Evolutionary conservation across 1,140 invertebrate genomes (phyloP), one percentile per base, ranked within the genome.

Genomic region (Nilaparvata lugens): DNA sequence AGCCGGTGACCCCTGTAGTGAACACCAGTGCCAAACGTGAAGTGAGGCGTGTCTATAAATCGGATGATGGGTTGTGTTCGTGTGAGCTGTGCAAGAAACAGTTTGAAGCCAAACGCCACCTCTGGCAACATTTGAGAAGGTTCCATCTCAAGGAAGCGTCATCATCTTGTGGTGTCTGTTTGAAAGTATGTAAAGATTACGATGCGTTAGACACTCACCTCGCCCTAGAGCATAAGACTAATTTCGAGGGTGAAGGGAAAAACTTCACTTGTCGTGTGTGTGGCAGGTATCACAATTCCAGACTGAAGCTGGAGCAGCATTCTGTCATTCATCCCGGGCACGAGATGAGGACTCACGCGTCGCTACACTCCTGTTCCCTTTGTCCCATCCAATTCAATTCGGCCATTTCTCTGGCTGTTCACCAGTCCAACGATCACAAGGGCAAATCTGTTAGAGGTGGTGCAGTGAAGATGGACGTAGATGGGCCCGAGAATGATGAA

Each of bases 51-150:
- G 65, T 66, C 11, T 68, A 66, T 56, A 52, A 52, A 13, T 58
- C 62, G 23, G 63, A 65, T 42, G 48, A 57, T 24, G 40, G 52
- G 2, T 56, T 62, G 0, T 65, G 62, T 19, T 23, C 72, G 0
- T 83, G 81, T 62, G 79, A 81, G 57, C 77, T 82, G 0, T 83
- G 81, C 60, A 76, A 75, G 1, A 83, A 83, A 67, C 76, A 75
- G 18, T 83, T 80, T 80, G 79, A 80, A 0, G 79, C 78, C 0
- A 81, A 81, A 61, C 81, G 81, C 63, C 81, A 82, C 62, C 67
- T 82, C 0, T 83, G 81, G 81, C 81, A 83, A 64, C 81, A 83
- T 66, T 70, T 83, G 19, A 83, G 83, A 28, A 69, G 81, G 7
- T 81, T 80, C 63, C 81, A 83, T 67, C 74, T 78, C 25, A 68